phyloP scores from a whole-genome alignment of 2,113 vertebrate species.

The Leptobrachium leishanense region DNA sequence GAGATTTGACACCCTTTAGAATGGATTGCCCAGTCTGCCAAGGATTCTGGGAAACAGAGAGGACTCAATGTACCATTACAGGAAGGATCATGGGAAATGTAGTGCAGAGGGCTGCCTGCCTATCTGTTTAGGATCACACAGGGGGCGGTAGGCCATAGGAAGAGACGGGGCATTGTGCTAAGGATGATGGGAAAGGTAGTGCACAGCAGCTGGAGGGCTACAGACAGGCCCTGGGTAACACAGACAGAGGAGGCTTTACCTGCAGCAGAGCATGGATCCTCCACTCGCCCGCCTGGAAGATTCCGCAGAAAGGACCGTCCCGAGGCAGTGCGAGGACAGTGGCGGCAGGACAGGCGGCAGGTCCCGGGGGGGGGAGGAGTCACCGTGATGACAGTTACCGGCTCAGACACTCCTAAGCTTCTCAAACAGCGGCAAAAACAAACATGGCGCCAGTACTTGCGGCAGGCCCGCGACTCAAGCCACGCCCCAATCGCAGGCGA shows the following conservation, averaged over 20 bases:
- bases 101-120: no score
- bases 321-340: background rate
- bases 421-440: background rate
- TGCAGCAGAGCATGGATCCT: slow-evolving; percentile 22
- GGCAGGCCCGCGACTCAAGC: slow-evolving; percentile 8
- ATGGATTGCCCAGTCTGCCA: no score
- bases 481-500: background rate
- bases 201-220: background rate
- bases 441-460: slow-evolving; percentile 43
- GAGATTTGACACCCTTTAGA: no score
- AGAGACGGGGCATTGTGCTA: no score
- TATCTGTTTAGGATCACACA: no score
- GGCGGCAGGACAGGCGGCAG: slow-evolving; percentile 37
- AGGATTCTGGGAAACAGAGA: no score
- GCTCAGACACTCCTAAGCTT: background rate
- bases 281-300: background rate
- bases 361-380: slow-evolving; percentile 9
- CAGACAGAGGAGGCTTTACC: slow-evolving; percentile 13
- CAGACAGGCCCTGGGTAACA: background rate
- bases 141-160: no score
- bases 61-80: no score
- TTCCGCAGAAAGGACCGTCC: background rate
- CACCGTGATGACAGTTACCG: slow-evolving; percentile 34
- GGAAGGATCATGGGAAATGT: no score
- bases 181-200: no score